Conservation (phyloP, 2,113 vertebrate species). For the Psettodes erumei region DNA sequence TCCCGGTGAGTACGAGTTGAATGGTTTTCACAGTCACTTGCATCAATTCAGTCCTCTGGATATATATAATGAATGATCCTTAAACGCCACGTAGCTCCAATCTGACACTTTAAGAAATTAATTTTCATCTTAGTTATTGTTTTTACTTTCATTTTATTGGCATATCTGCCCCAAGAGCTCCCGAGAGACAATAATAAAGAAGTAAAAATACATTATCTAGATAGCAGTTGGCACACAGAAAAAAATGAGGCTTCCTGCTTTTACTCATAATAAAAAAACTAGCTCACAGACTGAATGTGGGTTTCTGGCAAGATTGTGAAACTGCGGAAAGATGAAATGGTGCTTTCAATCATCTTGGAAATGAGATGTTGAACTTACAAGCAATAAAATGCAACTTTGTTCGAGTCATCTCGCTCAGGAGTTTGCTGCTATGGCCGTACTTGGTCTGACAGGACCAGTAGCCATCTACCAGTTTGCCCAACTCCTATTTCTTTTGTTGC, state of each 20-base stretch:
- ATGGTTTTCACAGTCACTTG: background rate
- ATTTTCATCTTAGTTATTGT: background rate
- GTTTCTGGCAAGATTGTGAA: background rate
- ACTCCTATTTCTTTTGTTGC: too few relatives aligned
- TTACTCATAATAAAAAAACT: background rate
- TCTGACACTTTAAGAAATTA: conserved; percentile 30
- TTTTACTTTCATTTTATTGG: background rate
- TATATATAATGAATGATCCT: conserved; percentile 29
- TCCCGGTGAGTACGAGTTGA: conserved; percentile 3
- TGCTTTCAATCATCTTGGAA: background rate
- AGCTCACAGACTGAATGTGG: conserved; percentile 2
- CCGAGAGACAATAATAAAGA: background rate
- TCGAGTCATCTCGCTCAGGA: background rate
- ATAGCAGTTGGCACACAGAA: background rate
- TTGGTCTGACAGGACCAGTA: background rate
- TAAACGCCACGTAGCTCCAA: conserved; percentile 13
- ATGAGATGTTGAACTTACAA: background rate
- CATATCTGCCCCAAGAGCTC: background rate
- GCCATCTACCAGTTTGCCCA: too few relatives aligned
- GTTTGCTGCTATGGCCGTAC: background rate
- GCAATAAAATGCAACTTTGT: background rate
- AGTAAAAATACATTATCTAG: conserved; percentile 8
- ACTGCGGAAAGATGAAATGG: background rate
- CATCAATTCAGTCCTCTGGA: conserved; percentile 14
- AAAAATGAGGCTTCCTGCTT: background rate